Evolutionary conservation across 2,888 invertebrate genomes (phyloP), one percentile per base, ranked within the genome.

Genomic region (Caenorhabditis panamensis): DNA sequence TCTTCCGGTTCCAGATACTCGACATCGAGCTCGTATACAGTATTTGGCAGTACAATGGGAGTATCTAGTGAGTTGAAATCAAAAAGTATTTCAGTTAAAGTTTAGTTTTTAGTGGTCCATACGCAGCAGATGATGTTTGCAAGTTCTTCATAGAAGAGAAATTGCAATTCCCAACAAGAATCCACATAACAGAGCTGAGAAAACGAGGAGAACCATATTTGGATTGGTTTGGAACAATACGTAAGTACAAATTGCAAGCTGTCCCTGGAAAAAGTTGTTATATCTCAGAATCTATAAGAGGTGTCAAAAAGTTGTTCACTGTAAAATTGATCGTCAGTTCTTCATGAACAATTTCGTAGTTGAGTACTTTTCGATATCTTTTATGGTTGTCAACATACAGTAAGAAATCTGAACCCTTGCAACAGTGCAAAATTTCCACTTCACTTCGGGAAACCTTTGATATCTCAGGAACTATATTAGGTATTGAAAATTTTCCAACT

Each of bases 21-120:
- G 75, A 75, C 16, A 24, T 18, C 4, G 66, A 67, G 24, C 53
- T 75, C 1, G 61, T 44, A 1, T 75, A 61, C 36, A 41, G 54
- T 24, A 61, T 75, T 18, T 75, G 75, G 75, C 66, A 75, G 16
- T 41, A 22, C 24, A 75, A 75, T 58, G 75, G 75, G 6, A 61
- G 66, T 41, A 75, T 66, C n/a, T 75, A 66, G 75, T 75, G 22
- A 31, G 75, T 51, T 13, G 16, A 63, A 18, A 51, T 8, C 31
- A 31, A 16, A 51, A 31, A n/a, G n/a, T n/a, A 20, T 31, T 18
- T 22, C 41, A 41, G 13, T 41, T 20, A 22, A 13, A 20, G 3
- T 47, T 18, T 41, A 2, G 13, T 2, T 62, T 72, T 47, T 37
- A 75, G 75, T 24, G 75, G 75, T 11, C 75, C 75, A n/a, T 75